phyloP scores from a whole-genome alignment of 2,113 vertebrate species.

The Percina caprodes region DNA sequence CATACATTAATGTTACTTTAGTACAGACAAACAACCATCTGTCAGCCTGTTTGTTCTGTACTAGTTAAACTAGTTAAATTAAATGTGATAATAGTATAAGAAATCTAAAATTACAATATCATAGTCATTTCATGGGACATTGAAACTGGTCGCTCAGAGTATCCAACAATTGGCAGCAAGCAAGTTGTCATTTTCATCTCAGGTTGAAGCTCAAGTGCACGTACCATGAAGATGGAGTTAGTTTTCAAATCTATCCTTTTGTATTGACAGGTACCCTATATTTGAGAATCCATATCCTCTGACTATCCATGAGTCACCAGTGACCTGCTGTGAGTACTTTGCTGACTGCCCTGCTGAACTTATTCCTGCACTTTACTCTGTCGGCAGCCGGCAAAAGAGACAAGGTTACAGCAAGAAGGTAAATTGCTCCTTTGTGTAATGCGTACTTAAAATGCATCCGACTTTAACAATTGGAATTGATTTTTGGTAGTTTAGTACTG shows the following conservation, averaged over 20 bases:
- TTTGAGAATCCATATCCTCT: slow-evolving; percentile 85
- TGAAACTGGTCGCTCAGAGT: background rate
- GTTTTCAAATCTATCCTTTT: slow-evolving; percentile 6
- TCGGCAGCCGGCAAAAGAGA: slow-evolving; percentile 95
- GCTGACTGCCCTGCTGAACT: slow-evolving; percentile 96
- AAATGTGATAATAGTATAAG: too few species aligned
- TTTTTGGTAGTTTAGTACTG: too few species aligned
- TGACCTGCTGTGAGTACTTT: slow-evolving; percentile 98
- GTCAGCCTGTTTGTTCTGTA: too few species aligned
- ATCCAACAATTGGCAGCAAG: background rate
- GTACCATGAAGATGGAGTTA: background rate
- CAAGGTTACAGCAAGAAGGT: slow-evolving; percentile 99
- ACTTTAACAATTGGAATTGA: background rate
- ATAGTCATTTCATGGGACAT: background rate
- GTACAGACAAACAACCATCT: too few species aligned
- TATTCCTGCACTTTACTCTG: slow-evolving; percentile 97
- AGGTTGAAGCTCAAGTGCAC: background rate
- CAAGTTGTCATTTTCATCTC: background rate
- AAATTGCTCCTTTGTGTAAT: background rate
- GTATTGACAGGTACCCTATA: slow-evolving; percentile 80
- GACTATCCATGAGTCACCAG: slow-evolving; percentile 84
- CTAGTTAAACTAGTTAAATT: too few species aligned
- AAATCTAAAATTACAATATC: background rate
- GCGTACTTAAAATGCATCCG: background rate
- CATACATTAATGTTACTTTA: too few species aligned